Conservation (phyloP, 1,140 invertebrate genomes). For the Araneus ventricosus region DNA sequence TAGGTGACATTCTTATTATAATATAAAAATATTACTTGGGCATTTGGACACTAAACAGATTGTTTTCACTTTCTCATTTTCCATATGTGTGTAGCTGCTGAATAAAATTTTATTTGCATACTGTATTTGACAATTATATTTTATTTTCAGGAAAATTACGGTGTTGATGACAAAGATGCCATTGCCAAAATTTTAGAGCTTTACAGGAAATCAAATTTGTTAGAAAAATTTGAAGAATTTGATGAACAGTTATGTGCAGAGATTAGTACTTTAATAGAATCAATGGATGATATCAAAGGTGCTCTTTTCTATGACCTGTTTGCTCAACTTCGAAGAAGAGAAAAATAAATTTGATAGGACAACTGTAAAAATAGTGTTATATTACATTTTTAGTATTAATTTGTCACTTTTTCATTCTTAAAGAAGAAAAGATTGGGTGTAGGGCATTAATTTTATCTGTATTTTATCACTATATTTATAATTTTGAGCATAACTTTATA, state of each 20-base stretch:
- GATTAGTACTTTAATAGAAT: not conserved
- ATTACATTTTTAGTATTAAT: too few species aligned
- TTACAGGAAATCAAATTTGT: not conserved
- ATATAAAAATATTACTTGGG: not conserved
- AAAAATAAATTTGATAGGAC: not conserved
- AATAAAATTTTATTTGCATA: not conserved
- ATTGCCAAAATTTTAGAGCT: conserved; percentile 14
- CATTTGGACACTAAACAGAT: too few species aligned
- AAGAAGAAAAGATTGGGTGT: too few species aligned
- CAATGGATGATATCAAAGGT: not conserved
- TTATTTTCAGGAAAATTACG: conserved; percentile 35
- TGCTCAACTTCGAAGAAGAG: not conserved
- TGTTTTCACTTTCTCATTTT: too few species aligned
- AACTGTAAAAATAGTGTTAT: too few species aligned
- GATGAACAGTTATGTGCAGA: not conserved
- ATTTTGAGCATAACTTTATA: too few species aligned
- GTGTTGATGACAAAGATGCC: not conserved
- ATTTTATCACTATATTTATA: too few species aligned
- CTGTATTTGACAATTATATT: not conserved
- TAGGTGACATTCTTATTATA: not conserved
- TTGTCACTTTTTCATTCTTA: too few species aligned
- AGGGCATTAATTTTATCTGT: too few species aligned
- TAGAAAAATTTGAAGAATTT: conserved; percentile 37
- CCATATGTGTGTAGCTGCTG: not conserved
- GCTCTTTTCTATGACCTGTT: conserved; percentile 26